A percentile compares a stretch with the other conserved stretches of the same genome.
phyloP scores from a whole-genome alignment of 2,888 invertebrate genomes.

The Cheiracanthium punctorium region DNA sequence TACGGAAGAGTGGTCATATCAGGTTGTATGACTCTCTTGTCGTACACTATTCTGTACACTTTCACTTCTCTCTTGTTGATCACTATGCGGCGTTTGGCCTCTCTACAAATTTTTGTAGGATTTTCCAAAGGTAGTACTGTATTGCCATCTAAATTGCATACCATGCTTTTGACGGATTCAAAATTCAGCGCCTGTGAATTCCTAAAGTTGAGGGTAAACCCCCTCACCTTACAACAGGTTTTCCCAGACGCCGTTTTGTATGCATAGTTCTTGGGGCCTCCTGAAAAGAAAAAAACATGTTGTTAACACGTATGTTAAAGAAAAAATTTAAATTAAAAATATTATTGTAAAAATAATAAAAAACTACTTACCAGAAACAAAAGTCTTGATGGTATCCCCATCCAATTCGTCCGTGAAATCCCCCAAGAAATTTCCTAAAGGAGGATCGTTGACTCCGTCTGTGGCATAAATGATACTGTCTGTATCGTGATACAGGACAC shows the following conservation, averaged over 20 bases:
- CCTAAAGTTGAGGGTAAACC: not conserved
- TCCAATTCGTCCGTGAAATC: conserved; percentile 17
- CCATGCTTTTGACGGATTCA: not conserved
- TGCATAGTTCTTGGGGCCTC: not conserved
- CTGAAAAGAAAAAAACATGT: not conserved
- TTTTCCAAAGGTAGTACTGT: not conserved
- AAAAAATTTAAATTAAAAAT: not conserved
- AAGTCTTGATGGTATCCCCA: conserved; percentile 8
- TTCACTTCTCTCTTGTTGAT: not conserved
- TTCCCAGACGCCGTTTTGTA: not conserved
- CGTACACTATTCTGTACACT: not conserved
- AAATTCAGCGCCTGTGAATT: not conserved
- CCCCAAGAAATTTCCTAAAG: conserved; percentile 13
- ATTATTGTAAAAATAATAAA: not conserved
- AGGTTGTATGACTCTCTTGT: not conserved
- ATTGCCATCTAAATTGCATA: not conserved
- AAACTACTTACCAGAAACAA: conserved; percentile 17
- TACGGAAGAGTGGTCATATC: conserved; percentile 3
- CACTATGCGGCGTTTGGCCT: not conserved
- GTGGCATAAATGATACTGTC: conserved; percentile 2
- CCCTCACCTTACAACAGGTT: not conserved
- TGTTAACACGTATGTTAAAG: not conserved
- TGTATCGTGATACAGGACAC: conserved; percentile 3
- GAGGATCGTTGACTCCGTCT: conserved; percentile 2
- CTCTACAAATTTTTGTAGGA: not conserved